These are phyloP conservation scores for Zaprionus tsacasi DNA, from an alignment of 1,140 invertebrate genomes.

Conservation along the genomic window DNA sequence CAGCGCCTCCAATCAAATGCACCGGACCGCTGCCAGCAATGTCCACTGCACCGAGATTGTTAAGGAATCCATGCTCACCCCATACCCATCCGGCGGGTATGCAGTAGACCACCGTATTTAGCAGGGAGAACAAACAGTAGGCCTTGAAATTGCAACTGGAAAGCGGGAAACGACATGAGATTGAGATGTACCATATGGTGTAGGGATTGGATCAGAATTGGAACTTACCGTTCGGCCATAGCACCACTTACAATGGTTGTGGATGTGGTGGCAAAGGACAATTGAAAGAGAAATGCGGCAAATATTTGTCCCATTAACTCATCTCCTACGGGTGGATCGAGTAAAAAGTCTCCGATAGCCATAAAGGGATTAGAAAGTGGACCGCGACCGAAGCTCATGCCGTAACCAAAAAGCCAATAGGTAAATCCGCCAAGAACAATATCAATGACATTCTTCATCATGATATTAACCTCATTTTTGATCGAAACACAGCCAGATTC, in stretches of 20 bases:
- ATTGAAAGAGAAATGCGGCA: constrained; percentile 93
- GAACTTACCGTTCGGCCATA: constrained; percentile 92
- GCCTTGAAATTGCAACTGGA: constrained; percentile 91
- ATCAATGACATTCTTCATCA: constrained; percentile 98
- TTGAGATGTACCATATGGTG: neutral
- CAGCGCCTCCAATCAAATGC: constrained; percentile 90
- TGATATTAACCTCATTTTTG: constrained; percentile 98
- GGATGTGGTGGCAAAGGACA: constrained; percentile 95
- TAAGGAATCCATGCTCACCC: constrained; percentile 94
- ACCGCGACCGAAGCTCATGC: constrained; percentile 93
- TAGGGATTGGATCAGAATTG: neutral
- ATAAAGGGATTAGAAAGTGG: constrained; percentile 89
- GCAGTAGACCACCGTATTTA: constrained; percentile 96
- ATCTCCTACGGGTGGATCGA: constrained; percentile 89
- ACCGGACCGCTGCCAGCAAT: constrained; percentile 96
- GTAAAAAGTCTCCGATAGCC: constrained; percentile 89
- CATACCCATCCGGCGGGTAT: constrained; percentile 91
- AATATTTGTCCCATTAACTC: constrained; percentile 91
- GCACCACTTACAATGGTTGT: constrained; percentile 96
- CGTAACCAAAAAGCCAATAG: constrained; percentile 98
- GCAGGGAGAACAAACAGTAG: constrained; percentile 94
- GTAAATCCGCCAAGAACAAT: constrained; percentile 94
- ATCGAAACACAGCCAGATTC: constrained; percentile 96
- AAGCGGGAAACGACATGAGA: neutral
- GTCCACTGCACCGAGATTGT: constrained; percentile 92